Evolutionary conservation across 2,797 vertebrate species (phyloP).

Genomic region (Bucorvus abyssinicus): DNA sequence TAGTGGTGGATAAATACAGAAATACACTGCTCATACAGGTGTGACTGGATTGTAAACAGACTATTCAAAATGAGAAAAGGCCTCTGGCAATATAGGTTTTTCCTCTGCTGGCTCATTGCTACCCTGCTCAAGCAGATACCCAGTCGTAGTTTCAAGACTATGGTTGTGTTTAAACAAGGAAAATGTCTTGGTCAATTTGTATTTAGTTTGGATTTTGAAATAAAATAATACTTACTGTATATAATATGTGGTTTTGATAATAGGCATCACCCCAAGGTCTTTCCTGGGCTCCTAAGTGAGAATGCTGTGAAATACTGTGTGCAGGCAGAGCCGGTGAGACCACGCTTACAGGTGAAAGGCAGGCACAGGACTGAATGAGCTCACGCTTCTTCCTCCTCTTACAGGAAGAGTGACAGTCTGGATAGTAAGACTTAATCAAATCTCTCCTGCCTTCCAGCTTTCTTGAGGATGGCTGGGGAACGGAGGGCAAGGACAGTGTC

Average conservation of each 20-base stretch:
- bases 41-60: not conserved
- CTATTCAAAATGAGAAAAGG: not conserved
- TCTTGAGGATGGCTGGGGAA: not conserved
- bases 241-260: not conserved
- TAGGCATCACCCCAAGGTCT: not conserved
- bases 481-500: not conserved
- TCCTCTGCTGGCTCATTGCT: not conserved
- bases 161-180: not conserved
- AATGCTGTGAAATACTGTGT: not conserved
- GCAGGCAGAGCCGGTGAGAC: not conserved
- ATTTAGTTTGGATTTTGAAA: not conserved
- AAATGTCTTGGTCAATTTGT: not conserved
- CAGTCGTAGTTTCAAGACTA: not conserved
- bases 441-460: not conserved
- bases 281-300: not conserved
- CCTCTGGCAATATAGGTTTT: not conserved
- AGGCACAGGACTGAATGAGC: not conserved
- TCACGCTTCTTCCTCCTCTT: not conserved
- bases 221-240: not conserved
- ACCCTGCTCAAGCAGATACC: not conserved
- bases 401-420: not conserved
- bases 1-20: slow-evolving; percentile 8
- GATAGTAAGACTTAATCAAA: not conserved
- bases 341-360: not conserved
- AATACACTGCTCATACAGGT: not conserved